phyloP scores from a whole-genome alignment of 2,888 invertebrate genomes.

The Acanthosoma haemorrhoidale region DNA sequence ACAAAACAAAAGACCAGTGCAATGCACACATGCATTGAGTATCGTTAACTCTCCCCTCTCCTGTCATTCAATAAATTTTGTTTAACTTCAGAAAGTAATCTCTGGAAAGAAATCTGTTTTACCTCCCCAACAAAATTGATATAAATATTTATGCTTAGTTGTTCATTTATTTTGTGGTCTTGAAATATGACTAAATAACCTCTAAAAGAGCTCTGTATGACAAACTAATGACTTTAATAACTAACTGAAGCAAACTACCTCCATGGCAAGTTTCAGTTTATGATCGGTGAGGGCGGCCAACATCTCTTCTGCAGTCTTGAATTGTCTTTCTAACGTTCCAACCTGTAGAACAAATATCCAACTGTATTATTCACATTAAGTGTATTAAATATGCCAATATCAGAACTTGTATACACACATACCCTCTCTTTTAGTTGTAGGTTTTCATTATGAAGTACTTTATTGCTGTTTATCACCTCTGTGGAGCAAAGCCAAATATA shows the following conservation, averaged over 20 bases:
- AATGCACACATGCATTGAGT: too few species aligned
- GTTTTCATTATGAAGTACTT: slow-evolving; percentile 26
- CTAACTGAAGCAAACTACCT: slow-evolving; percentile 20
- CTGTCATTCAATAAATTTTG: too few species aligned
- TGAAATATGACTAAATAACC: too few species aligned
- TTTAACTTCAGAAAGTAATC: too few species aligned
- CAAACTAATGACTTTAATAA: too few species aligned
- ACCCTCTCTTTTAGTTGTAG: slow-evolving; percentile 21
- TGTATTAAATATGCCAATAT: not conserved
- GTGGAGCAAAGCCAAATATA: not conserved
- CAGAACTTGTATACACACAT: not conserved
- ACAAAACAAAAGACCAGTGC: too few species aligned
- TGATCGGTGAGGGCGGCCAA: slow-evolving; percentile 36
- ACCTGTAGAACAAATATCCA: slow-evolving; percentile 15
- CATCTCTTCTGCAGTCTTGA: slow-evolving; percentile 35
- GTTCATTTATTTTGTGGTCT: too few species aligned
- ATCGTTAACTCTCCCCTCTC: too few species aligned
- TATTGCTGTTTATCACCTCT: slow-evolving; percentile 31
- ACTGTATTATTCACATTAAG: not conserved
- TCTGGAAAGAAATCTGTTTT: too few species aligned
- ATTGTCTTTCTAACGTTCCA: slow-evolving; percentile 28
- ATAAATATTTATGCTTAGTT: too few species aligned
- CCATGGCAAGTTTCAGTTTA: slow-evolving; percentile 36
- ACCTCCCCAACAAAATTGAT: too few species aligned
- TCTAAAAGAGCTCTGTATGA: too few species aligned